Base-by-base conservation (phyloP, 1,140 invertebrate species). In the Magallana angulata region DNA sequence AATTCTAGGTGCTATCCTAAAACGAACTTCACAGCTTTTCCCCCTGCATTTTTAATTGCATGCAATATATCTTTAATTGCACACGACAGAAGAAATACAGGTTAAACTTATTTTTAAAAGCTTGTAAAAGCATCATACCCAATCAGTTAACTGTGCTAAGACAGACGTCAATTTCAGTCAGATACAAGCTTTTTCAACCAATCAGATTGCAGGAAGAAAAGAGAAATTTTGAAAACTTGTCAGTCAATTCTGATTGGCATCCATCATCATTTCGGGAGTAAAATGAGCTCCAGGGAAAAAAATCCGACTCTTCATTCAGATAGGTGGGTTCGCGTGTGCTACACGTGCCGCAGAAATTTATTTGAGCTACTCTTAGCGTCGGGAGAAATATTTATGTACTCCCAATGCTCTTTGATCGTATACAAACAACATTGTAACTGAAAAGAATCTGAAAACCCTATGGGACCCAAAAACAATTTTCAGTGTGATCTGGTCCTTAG, bases 201-300 rank as follows among this genome's bases (percentile, higher is more conserved):
- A 76, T 76, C 24, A 76, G 12, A 76, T 76, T 76, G 8, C 8
- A 76, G 68, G 8, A 30, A 76, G 68, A 76, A 30, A 1, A 11
- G 24, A 24, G 68, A 76, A 76, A 76, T 76, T 76, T 76, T 76
- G 68, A 76, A 76, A 76, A 76, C 68, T 76, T 76, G 68, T 76
- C 68, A 76, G 68, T 76, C 68, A 76, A 30, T 76, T 76, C 36
- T 76, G 68, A 76, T 76, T 76, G 68, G 68, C 68, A 76, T 76
- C 68, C 24, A 30, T 76, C 68, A 76, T 36, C 18, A 76, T 76
- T 76, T 12, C 48, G 30, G 8, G 36, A 24, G 68, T 76, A 12
- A 76, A 76, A 76, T 9, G 36, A 76, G 18, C 68, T 76, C 18
- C 14, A 64, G 60, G 14, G 60, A 48, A 64, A 76, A 71, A 68